phyloP scores from a whole-genome alignment of 2,888 invertebrate species.

The Mythimna albipuncta region DNA sequence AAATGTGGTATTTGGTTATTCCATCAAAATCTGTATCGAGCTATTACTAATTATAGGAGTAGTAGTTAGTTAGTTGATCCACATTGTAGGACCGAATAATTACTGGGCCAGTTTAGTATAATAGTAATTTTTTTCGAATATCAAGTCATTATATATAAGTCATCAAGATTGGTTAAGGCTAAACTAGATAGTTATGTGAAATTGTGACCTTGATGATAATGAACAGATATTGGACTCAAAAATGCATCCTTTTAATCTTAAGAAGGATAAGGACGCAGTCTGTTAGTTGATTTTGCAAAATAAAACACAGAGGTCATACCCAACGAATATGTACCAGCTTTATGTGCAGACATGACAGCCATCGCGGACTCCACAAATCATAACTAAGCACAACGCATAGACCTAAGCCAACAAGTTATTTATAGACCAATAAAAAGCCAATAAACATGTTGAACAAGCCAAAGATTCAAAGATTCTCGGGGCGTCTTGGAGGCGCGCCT shows the following conservation, averaged over 20 bases:
- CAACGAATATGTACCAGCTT: constrained; percentile 22
- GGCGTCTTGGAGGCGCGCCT: constrained; percentile 71
- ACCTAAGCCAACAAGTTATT: constrained; percentile 60
- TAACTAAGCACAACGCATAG: constrained; percentile 48
- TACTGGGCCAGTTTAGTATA: neutral
- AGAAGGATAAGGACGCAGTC: neutral
- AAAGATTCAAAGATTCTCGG: constrained; percentile 72
- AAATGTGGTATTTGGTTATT: constrained; percentile 21
- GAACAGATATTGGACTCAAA: neutral
- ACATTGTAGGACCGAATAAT: neutral
- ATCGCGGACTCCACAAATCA: constrained; percentile 51
- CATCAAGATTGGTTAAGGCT: neutral
- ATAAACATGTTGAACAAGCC: constrained; percentile 64
- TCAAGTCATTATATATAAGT: neutral
- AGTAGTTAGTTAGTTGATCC: neutral
- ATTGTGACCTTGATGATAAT: neutral
- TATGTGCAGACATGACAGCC: constrained; percentile 48
- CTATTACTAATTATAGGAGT: constrained; percentile 2
- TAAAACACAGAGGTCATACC: neutral
- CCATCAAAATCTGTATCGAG: constrained; percentile 4
- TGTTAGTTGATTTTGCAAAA: constrained; percentile 29
- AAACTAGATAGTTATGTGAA: neutral
- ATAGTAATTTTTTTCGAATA: neutral
- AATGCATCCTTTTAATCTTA: neutral
- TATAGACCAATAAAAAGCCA: constrained; percentile 64